A percentile compares a stretch with the other conserved stretches of the same genome.
Conservation (phyloP, 1,140 invertebrate genomes). For the Listronotus bonariensis region DNA sequence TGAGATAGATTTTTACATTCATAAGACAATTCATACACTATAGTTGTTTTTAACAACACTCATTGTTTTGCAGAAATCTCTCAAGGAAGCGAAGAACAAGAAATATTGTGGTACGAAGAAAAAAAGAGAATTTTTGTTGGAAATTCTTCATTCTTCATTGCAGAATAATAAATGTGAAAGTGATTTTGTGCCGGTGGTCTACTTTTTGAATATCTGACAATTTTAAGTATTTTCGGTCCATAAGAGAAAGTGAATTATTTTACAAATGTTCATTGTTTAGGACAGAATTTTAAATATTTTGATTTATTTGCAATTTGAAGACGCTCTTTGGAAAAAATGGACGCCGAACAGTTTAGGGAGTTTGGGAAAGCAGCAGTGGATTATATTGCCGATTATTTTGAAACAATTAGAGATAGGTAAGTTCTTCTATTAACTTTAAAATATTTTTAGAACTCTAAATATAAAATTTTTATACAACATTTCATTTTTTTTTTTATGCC, state of each 20-base stretch:
- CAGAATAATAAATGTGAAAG: slow-evolving; percentile 7
- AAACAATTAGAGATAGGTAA: slow-evolving; percentile 72
- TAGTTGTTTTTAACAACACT: too few relatives aligned
- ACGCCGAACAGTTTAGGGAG: slow-evolving; percentile 70
- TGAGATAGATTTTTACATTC: too few relatives aligned
- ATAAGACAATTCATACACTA: too few relatives aligned
- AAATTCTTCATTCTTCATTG: neutral
- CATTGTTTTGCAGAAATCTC: too few relatives aligned
- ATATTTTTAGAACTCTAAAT: too few relatives aligned
- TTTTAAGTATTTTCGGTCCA: slow-evolving; percentile 8
- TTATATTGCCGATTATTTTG: slow-evolving; percentile 78
- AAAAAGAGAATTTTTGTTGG: too few relatives aligned
- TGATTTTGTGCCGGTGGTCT: slow-evolving; percentile 15
- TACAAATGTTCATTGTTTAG: neutral
- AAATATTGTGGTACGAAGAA: too few relatives aligned
- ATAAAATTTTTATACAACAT: too few relatives aligned
- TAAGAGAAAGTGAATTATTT: slow-evolving; percentile 23
- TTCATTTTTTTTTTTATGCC: too few relatives aligned
- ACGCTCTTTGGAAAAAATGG: slow-evolving; percentile 59
- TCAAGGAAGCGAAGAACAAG: too few relatives aligned
- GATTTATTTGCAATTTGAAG: neutral
- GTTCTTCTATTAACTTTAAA: too few relatives aligned
- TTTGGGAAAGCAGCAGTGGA: slow-evolving; percentile 77
- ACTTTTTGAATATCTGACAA: slow-evolving; percentile 13
- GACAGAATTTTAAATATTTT: slow-evolving; percentile 1